Evolutionary conservation across 2,797 vertebrate genomes (phyloP).

Genomic region (Gorsachius magnificus): DNA sequence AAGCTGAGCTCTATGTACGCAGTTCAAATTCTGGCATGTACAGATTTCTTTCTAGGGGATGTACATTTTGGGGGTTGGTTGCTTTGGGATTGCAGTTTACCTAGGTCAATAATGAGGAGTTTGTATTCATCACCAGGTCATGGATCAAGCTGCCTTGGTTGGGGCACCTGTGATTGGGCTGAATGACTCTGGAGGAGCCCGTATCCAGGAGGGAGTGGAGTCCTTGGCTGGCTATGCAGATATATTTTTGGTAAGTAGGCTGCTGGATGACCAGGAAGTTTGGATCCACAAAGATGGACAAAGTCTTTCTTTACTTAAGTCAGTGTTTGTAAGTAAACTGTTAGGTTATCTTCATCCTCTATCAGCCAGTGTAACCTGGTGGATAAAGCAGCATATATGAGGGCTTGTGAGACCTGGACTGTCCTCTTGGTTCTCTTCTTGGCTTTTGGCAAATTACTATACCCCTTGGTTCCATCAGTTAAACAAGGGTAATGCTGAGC

Average conservation of each 20-base stretch:
- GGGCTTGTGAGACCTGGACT: not conserved
- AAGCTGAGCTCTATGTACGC: not conserved
- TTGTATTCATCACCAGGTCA: slow-evolving; percentile 80
- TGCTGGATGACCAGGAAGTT: not conserved
- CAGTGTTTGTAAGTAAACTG: not conserved
- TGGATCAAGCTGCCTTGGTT: slow-evolving; percentile 95
- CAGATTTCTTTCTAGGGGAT: not conserved
- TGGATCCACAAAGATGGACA: not conserved
- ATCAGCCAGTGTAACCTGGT: not conserved
- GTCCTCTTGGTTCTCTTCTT: not conserved
- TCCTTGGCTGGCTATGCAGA: slow-evolving; percentile 97
- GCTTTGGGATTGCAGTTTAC: not conserved
- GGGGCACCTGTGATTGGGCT: slow-evolving; percentile 96
- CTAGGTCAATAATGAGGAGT: not conserved
- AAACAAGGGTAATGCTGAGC: not conserved
- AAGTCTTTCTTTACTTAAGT: not conserved
- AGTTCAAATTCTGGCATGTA: not conserved
- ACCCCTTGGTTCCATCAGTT: not conserved
- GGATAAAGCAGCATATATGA: not conserved
- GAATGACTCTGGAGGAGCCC: slow-evolving; percentile 96
- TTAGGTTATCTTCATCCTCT: not conserved
- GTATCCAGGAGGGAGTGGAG: slow-evolving; percentile 97
- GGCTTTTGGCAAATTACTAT: not conserved
- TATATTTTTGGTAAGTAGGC: slow-evolving; percentile 90
- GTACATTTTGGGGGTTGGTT: not conserved